Percentiles rank a stretch among this genome's conserved stretches.
These are phyloP conservation scores for Notarius lentiginosus DNA, from an alignment of 2,113 vertebrate genomes.

Conservation along the genomic window DNA sequence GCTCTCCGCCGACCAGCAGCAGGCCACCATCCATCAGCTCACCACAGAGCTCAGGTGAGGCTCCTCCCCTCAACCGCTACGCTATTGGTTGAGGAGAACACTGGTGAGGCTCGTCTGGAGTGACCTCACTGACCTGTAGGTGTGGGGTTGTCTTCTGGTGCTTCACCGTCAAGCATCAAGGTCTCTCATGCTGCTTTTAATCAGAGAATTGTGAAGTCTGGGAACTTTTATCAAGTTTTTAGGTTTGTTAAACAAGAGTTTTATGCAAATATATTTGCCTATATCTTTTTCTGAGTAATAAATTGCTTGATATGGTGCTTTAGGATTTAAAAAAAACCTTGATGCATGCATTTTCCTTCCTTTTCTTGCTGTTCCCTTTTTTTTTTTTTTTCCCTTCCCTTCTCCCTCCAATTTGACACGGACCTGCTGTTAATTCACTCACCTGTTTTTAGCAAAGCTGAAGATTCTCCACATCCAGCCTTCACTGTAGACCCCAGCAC, in stretches of 20 bases:
- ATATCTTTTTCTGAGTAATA: background rate
- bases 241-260: background rate
- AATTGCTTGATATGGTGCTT: background rate
- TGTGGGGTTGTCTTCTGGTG: background rate
- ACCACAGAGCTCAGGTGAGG: slow-evolving; percentile 83
- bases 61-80: background rate
- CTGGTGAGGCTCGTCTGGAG: background rate
- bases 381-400: no score
- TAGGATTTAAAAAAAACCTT: background rate
- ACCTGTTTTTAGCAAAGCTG: no score
- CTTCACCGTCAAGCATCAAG: background rate
- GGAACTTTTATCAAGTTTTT: background rate
- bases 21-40: slow-evolving; percentile 74
- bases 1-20: slow-evolving; percentile 77
- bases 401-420: no score
- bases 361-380: no score
- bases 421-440: no score
- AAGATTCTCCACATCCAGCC: no score
- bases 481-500: no score
- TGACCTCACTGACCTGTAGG: background rate
- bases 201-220: background rate
- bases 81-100: background rate
- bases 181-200: background rate
- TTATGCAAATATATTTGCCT: background rate
- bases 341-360: no score